Base-by-base conservation (phyloP, 2,888 invertebrate species). In the Drosophila aldrichi region DNA sequence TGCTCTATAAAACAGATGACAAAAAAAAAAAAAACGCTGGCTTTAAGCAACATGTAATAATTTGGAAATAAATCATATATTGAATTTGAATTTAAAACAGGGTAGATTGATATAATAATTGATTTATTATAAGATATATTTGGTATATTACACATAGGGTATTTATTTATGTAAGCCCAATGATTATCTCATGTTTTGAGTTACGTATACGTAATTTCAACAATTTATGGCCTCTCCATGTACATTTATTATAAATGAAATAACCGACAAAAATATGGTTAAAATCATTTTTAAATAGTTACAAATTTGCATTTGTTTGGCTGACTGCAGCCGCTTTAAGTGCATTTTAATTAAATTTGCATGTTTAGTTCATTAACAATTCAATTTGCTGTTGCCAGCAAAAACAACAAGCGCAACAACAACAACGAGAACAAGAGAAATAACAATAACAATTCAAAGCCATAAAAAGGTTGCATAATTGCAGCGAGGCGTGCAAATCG, bases 361-460 rank as follows among this genome's bases (percentile, higher is more conserved):
- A 81, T 78, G 82, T 79, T 80, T 66, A 84, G 75, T 75, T 82
- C 85, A 85, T 85, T 84, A 82, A 84, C 73, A 84, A 87, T 86
- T 87, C 80, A 82, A 87, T 87, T 85, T 70, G 74, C 70, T 73
- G 77, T 65, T 66, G 66, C 62, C 52, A 69, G 70, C 69, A 57
- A 62, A 43, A 49, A 14, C 34, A 63, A 65, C 43, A 49, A 60
- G 12, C 65, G 51, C 38, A 65, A 41, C 41, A 66, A 38, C 9
- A 67, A 54, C 18, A 52, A 29, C 2, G 16, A 38, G 2, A 32
- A 48, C 32, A 32, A 14, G 22, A 14, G 44, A 34, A 38, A 43
- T 12, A 63, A 43, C 48, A 65, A 62, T 41, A 76, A 63, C 55
- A 67, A 64, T 55, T 12, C 44, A 57, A 43, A 64, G 55, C 32